phyloP scores from a whole-genome alignment of 2,113 vertebrate genomes.

The Megaceryle maxima region DNA sequence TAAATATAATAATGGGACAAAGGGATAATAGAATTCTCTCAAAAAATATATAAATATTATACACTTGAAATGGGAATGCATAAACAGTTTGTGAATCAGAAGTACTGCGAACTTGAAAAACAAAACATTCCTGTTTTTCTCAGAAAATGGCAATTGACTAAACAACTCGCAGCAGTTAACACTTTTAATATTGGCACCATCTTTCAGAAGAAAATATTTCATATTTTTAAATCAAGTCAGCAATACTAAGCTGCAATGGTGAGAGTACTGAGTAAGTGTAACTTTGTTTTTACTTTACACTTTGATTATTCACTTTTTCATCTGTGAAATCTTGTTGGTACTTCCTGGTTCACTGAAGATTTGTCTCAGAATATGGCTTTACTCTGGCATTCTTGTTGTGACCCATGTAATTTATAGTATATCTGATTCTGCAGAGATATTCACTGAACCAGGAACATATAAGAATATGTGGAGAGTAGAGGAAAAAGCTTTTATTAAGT shows the following conservation, averaged over 20 bases:
- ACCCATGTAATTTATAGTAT: conserved; percentile 66
- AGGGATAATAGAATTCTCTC: neutral
- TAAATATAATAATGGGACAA: neutral
- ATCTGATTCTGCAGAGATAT: conserved; percentile 24
- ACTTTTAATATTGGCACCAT: neutral
- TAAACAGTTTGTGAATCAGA: neutral
- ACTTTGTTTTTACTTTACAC: conserved; percentile 1
- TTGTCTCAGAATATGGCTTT: neutral
- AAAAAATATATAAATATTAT: neutral
- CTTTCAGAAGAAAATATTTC: neutral
- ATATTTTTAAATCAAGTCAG: neutral
- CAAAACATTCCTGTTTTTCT: neutral
- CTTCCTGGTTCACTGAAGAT: conserved; percentile 57
- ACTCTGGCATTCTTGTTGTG: conserved; percentile 25
- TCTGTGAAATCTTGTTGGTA: conserved; percentile 46
- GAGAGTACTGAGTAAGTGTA: neutral
- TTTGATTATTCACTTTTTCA: conserved; percentile 56
- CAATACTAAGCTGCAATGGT: neutral
- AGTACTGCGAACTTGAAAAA: neutral
- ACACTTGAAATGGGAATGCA: neutral
- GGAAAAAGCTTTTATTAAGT: neutral
- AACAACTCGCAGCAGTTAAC: neutral
- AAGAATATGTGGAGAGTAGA: neutral
- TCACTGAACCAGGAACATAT: conserved; percentile 25
- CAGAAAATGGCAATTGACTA: neutral